phyloP scores from a whole-genome alignment of 2,797 vertebrate species.

The Botia kubotai region DNA sequence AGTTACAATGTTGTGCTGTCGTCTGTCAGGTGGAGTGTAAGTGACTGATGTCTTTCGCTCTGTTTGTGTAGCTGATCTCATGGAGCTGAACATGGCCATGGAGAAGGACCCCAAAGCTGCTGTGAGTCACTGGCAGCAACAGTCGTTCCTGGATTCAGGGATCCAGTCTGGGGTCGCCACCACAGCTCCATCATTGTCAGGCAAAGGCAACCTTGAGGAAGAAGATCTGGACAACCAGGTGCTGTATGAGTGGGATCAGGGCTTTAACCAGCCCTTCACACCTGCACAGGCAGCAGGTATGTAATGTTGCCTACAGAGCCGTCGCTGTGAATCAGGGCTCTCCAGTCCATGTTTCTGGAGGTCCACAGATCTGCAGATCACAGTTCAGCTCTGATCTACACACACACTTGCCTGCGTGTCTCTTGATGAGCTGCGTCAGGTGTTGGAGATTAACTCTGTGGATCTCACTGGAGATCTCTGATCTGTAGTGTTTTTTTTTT shows the following conservation, averaged over 20 bases:
- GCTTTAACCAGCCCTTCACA: constrained; percentile 93
- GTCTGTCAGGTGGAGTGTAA: background rate
- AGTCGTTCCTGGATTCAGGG: constrained; percentile 97
- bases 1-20: too few species aligned
- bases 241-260: constrained; percentile 95
- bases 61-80: constrained; percentile 88
- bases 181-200: constrained; percentile 95
- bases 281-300: constrained; percentile 92
- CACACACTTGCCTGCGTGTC: too few species aligned
- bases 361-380: too few species aligned
- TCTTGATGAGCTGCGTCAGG: too few species aligned
- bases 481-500: background rate
- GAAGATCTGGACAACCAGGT: constrained; percentile 94
- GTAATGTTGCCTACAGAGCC: background rate
- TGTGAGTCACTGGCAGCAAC: constrained; percentile 98
- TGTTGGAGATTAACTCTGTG: too few species aligned
- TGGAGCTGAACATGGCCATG: constrained; percentile 99
- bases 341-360: too few species aligned
- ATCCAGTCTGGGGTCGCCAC: constrained; percentile 98
- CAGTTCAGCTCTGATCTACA: too few species aligned
- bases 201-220: constrained; percentile 95
- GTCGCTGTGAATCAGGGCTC: too few species aligned
- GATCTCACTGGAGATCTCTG: too few species aligned
- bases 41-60: background rate
- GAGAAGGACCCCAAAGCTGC: constrained; percentile 96